A percentile compares a stretch with the other conserved stretches of the same genome.
Conservation (phyloP, 1,140 invertebrate species). For the Diabrotica virgifera region DNA sequence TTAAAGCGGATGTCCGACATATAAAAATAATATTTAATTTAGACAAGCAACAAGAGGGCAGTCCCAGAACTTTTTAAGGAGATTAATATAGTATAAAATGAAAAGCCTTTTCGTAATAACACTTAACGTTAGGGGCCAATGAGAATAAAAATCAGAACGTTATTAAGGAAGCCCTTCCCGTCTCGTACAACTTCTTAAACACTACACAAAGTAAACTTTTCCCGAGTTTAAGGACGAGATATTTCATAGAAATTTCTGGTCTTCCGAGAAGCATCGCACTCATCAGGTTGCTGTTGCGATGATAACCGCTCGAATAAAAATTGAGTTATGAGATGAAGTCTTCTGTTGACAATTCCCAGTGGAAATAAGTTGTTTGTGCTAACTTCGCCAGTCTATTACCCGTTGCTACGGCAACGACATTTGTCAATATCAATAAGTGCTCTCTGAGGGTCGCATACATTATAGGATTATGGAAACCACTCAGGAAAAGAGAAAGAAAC, state of each 20-base stretch:
- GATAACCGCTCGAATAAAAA: conserved; percentile 40
- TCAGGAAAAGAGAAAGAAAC: background rate
- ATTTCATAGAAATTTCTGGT: background rate
- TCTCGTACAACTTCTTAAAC: background rate
- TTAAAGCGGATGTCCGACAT: too few relatives aligned
- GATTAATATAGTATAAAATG: too few relatives aligned
- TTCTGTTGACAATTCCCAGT: conserved; percentile 46
- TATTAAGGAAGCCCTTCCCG: background rate
- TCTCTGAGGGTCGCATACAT: conserved; percentile 13
- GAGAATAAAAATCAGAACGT: background rate
- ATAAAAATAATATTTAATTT: too few relatives aligned
- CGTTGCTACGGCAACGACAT: conserved; percentile 31
- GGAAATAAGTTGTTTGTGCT: conserved; percentile 45
- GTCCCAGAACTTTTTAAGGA: too few relatives aligned
- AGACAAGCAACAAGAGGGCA: too few relatives aligned
- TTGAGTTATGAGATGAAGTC: conserved; percentile 45
- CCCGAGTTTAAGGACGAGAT: background rate
- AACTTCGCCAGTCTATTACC: conserved; percentile 44
- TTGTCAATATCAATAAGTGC: conserved; percentile 38
- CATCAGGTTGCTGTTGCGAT: conserved; percentile 44
- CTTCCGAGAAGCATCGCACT: conserved; percentile 15
- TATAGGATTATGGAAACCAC: conserved; percentile 2
- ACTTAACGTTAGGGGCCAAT: too few relatives aligned
- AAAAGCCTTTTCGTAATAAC: too few relatives aligned
- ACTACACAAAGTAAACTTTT: conserved; percentile 10